Conservation (phyloP, 2,888 invertebrate species). For the Torymus texanus region DNA sequence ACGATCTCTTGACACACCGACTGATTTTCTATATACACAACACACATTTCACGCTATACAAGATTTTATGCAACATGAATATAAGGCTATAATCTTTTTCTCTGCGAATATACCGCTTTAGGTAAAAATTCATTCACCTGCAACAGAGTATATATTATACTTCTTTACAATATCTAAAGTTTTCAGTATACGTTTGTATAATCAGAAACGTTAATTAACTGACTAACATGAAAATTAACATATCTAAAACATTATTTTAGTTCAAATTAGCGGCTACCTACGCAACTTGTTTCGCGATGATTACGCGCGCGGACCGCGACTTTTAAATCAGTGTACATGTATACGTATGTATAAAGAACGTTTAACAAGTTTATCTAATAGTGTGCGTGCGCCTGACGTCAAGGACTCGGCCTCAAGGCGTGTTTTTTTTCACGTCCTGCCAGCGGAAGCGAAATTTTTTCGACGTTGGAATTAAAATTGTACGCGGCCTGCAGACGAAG, state of each 20-base stretch:
- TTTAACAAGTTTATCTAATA: background rate
- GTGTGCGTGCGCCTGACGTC: background rate
- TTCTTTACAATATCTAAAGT: too few species aligned
- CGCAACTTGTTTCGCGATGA: background rate
- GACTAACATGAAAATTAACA: too few species aligned
- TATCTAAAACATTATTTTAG: background rate
- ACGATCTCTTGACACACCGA: too few species aligned
- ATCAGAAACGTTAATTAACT: too few species aligned
- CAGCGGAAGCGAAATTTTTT: constrained; percentile 11
- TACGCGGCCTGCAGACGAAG: constrained; percentile 14
- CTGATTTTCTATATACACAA: too few species aligned
- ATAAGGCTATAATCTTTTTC: too few species aligned
- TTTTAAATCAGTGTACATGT: background rate
- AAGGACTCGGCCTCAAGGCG: background rate
- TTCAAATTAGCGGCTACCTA: background rate
- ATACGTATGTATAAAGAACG: background rate
- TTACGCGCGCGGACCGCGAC: background rate
- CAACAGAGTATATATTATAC: too few species aligned
- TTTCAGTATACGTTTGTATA: too few species aligned
- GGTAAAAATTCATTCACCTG: too few species aligned
- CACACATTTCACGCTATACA: too few species aligned
- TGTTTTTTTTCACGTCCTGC: background rate
- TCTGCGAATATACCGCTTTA: too few species aligned
- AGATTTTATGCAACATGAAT: too few species aligned
- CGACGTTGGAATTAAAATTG: constrained; percentile 15